These are phyloP conservation scores for Chelmon rostratus DNA, from an alignment of 2,797 vertebrate genomes.

Conservation along the genomic window DNA sequence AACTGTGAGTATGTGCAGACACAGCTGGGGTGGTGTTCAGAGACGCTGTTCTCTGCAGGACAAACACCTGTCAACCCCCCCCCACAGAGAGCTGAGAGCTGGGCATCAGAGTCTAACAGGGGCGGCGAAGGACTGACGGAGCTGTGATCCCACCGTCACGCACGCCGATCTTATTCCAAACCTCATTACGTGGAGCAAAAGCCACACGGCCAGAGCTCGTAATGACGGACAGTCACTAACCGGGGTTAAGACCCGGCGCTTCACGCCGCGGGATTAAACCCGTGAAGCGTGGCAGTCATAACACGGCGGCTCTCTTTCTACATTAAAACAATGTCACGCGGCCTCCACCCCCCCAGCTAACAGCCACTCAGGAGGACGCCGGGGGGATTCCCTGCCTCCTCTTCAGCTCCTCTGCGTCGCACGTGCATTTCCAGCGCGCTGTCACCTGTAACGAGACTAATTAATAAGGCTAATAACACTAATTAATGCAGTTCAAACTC, in stretches of 20 bases:
- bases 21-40: no score
- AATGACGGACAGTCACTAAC: conserved; percentile 54
- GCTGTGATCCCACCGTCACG: conserved; percentile 46
- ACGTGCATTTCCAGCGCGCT: background rate
- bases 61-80: background rate
- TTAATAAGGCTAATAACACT: no score
- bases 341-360: conserved; percentile 1
- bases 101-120: no score
- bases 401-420: background rate
- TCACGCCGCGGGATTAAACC: conserved; percentile 42
- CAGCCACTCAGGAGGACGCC: background rate
- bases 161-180: conserved; percentile 60
- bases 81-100: no score
- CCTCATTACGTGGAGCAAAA: conserved; percentile 53
- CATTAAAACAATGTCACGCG: conserved; percentile 41
- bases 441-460: background rate
- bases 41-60: no score
- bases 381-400: background rate
- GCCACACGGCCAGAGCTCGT: conserved; percentile 24
- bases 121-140: no score
- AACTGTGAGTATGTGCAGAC: no score
- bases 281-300: conserved; percentile 24
- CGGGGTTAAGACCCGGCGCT: conserved; percentile 55
- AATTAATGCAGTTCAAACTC: background rate
- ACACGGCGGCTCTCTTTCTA: conserved; percentile 19